Evolutionary conservation across 2,888 invertebrate genomes (phyloP), one percentile per base, ranked within the genome.

Genomic region (Sycophila texana): DNA sequence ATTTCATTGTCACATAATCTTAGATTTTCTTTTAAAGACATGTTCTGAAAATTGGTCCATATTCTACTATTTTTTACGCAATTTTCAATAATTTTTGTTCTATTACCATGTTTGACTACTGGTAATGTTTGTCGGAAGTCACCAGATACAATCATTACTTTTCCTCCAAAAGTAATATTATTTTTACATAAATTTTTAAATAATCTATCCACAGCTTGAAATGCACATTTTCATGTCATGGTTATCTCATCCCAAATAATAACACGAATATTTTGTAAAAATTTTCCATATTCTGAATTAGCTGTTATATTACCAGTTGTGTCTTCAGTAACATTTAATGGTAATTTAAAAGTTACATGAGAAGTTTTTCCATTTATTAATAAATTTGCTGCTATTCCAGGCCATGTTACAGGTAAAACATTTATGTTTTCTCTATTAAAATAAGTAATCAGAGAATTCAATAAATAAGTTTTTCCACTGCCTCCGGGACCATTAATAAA

Each of bases 41-140:
- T 39, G 26, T 73, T n/a, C 53, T 60, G 53, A 61, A 82, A 81
- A 13, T 57, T 22, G 13, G n/a, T 16, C 81, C 82, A 83, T 63
- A 84, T 73, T 55, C 51, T 13, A 53, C 74, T 77, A 16, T 61
- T 70, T 57, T 81, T 66, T 55, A 66, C 26, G 57, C 39, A 74
- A 53, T 30, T 66, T 74, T 66, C 66, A 20, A 74, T 57, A 18
- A 74, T 58, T 26, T 26, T 30, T 39, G 49, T 66, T 66, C 66
- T n/a, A 39, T 20, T 74, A 16, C 74, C 74, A 39, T 47, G 18
- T n/a, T 49, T 16, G 12, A 74, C 26, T 63, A 74, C 22, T 51
- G 74, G 74, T 53, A 74, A 55, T 10, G 65, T 74, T 74, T 63
- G 74, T 14, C 63, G 53, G 53, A 74, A 74, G n/a, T 74, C 65